A percentile compares a stretch with the other conserved stretches of the same genome.
Evolutionary conservation across 2,113 vertebrate genomes (phyloP).

Genomic region (Malurus melanocephalus): DNA sequence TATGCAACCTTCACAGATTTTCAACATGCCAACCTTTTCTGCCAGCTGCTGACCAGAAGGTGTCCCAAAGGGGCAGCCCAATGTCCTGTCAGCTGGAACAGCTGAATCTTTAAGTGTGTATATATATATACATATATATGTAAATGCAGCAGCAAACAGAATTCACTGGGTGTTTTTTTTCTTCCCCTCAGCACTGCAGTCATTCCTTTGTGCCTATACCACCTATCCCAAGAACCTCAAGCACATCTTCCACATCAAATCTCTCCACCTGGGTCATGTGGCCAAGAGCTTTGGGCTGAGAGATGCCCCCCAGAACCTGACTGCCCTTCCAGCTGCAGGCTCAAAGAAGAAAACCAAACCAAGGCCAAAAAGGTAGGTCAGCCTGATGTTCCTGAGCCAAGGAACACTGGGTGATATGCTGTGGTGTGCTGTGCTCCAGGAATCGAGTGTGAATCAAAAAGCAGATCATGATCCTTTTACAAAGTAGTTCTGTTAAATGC

Average conservation of each 20-base stretch:
- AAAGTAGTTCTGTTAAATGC: not conserved
- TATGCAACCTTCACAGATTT: constrained; percentile 20
- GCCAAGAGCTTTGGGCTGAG: constrained; percentile 94
- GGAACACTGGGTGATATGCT: fast-evolving
- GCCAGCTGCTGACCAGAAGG: constrained; percentile 49
- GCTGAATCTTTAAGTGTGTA: constrained; percentile 8
- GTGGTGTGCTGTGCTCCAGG: not conserved
- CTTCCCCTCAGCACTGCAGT: constrained; percentile 83
- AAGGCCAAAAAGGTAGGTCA: constrained; percentile 62
- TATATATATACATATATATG: not conserved
- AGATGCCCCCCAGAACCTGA: constrained; percentile 85
- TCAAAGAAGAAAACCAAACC: constrained; percentile 53
- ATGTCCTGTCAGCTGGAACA: constrained; percentile 27
- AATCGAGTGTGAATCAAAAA: not conserved
- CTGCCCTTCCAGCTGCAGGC: not conserved
- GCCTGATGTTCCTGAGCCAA: not conserved
- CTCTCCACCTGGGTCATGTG: constrained; percentile 85
- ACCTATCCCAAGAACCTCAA: constrained; percentile 87
- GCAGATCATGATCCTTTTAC: not conserved
- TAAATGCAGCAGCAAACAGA: constrained; percentile 9
- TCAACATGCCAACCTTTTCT: constrained; percentile 1
- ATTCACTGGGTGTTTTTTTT: not conserved
- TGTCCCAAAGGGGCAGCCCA: constrained; percentile 23
- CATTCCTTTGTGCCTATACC: constrained; percentile 88
- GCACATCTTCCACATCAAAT: constrained; percentile 87